phyloP scores from a whole-genome alignment of 2,797 vertebrate genomes.

The Echiichthys vipera region DNA sequence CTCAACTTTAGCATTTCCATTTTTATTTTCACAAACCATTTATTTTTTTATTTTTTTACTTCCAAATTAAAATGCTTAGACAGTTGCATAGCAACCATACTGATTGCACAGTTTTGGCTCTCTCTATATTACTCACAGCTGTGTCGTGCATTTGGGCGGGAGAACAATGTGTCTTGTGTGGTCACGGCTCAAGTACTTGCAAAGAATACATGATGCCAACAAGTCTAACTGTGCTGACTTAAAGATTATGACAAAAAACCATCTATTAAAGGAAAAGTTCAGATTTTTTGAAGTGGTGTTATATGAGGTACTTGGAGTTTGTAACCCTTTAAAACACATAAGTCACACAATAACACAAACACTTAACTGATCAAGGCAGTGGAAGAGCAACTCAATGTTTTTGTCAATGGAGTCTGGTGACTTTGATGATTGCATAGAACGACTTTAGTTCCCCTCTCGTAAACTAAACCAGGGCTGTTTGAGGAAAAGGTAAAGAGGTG shows the following conservation, averaged over 20 bases:
- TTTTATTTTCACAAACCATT: constrained; percentile 27
- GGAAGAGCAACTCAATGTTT: too few species aligned
- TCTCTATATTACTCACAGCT: constrained; percentile 23
- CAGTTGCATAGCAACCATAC: constrained; percentile 58
- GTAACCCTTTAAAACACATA: too few species aligned
- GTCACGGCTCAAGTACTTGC: not conserved
- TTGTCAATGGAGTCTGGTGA: too few species aligned
- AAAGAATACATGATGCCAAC: constrained; percentile 20
- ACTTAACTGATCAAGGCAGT: too few species aligned
- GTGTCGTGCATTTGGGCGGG: constrained; percentile 11
- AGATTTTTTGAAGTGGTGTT: too few species aligned
- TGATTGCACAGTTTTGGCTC: constrained; percentile 30
- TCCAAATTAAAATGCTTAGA: constrained; percentile 24
- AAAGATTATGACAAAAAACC: not conserved
- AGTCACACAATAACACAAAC: too few species aligned
- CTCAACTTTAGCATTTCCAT: not conserved
- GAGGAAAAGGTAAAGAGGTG: too few species aligned
- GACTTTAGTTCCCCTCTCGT: too few species aligned
- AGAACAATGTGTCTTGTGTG: constrained; percentile 22
- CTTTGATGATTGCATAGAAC: too few species aligned
- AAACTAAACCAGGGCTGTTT: too few species aligned
- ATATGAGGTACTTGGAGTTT: too few species aligned
- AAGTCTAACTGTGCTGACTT: not conserved
- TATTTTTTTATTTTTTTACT: constrained; percentile 8
- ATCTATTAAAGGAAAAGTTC: too few species aligned